Base-by-base conservation (phyloP, 1,140 invertebrate genomes). In the Drosophila busckii region DNA sequence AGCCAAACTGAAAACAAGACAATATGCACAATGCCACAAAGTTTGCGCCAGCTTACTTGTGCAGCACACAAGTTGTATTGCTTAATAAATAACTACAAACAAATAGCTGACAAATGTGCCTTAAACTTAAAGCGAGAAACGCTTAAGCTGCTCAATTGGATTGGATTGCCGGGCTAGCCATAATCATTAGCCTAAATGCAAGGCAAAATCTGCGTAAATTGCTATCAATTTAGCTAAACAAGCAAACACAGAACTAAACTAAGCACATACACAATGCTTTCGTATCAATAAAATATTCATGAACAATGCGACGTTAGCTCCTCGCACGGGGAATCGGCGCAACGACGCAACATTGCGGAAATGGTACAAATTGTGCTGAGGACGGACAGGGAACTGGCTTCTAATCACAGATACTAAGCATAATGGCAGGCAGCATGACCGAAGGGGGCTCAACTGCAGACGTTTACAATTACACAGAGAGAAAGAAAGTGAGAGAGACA, bases 351-450 rank as follows among this genome's bases (percentile, higher is more conserved):
- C 42, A 65, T 37, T 45, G 37, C 62, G 54, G 64, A 68, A 55
- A 56, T 37, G 60, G 56, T 41, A n/a, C 42, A 53, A 55, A 42
- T 31, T 42, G 20, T 7, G 16, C 6, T 17, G 19, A 19, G 19
- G 29, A 9, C 10, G 17, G 26, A 31, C 9, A 7, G 5, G 12
- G 15, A 13, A 29, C 4, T 55, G 44, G 52, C 49, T 42, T 70
- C 73, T 78, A 78, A 78, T 78, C 73, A 78, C 68, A 78, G 73
- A 68, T 78, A 80, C 68, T 68, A 67, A 78, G 67, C 73, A 82
- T 78, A 80, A 80, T 66, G 61, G 58, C 35, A 73, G 62, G 7
- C 5, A 59, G 35, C 41, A 26, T 41, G 16, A 38, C 50, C 41
- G 37, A 40, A 54, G 58, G 50, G 58, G 41, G 28, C 22, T 16